Evolutionary conservation across 2,113 vertebrate genomes (phyloP).

Genomic region (Quiscalus mexicanus): DNA sequence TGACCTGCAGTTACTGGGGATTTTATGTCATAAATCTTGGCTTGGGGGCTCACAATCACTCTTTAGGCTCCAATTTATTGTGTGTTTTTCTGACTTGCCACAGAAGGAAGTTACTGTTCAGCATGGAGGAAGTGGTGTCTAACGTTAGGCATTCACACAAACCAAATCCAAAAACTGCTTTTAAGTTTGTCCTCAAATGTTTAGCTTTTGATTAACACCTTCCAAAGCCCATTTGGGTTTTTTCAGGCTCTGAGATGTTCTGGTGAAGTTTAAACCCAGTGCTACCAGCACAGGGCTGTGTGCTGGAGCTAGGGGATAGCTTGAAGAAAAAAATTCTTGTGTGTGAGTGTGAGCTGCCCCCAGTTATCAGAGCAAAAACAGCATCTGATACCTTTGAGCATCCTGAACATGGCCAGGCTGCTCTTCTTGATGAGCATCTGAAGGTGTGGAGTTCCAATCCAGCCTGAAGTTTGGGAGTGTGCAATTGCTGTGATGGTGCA

Average conservation of each 20-base stretch:
- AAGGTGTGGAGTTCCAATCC: neutral
- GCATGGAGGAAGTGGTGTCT: neutral
- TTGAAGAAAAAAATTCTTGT: neutral
- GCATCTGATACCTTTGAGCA: neutral
- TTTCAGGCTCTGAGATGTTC: neutral
- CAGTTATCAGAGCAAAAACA: neutral
- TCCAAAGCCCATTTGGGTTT: neutral
- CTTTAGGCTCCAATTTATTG: neutral
- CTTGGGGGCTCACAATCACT: neutral
- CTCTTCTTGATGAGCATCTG: neutral
- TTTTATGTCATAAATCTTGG: neutral
- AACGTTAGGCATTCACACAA: neutral
- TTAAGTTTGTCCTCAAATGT: neutral
- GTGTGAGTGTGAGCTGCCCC: neutral
- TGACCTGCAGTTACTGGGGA: neutral
- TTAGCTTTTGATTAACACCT: neutral
- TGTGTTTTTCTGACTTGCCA: neutral
- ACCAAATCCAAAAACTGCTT: neutral
- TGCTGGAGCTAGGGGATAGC: neutral
- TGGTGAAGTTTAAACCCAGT: neutral
- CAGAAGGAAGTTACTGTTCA: neutral
- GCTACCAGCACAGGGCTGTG: neutral
- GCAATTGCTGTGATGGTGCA: rapidly evolving
- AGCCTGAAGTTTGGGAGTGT: neutral
- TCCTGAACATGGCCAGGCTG: neutral